These are phyloP conservation scores for Ptyas mucosa DNA, from an alignment of 2,113 vertebrate genomes.

Conservation along the genomic window DNA sequence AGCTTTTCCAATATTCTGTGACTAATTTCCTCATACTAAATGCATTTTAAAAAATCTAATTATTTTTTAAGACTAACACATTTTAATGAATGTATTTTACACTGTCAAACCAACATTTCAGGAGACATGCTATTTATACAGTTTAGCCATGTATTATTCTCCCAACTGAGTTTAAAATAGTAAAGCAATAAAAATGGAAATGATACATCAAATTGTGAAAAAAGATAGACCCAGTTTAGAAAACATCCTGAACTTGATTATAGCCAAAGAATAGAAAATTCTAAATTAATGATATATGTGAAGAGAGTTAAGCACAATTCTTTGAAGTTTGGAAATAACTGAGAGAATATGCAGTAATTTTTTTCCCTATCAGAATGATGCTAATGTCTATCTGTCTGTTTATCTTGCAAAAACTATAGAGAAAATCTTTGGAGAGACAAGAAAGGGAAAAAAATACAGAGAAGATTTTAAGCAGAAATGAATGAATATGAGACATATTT, in stretches of 20 bases:
- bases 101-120: background rate
- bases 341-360: background rate
- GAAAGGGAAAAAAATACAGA: background rate
- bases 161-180: background rate
- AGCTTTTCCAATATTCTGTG: background rate
- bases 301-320: background rate
- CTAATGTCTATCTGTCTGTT: background rate
- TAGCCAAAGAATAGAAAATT: conserved; percentile 2
- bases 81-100: background rate
- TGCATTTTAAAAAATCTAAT: conserved; percentile 6
- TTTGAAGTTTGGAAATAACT: background rate
- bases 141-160: background rate
- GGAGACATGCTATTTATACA: background rate
- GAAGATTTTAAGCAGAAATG: background rate
- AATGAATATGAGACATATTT: background rate
- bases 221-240: background rate
- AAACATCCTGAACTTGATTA: background rate
- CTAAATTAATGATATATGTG: background rate
- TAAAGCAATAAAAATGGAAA: background rate
- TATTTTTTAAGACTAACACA: background rate
- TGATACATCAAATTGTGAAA: background rate
- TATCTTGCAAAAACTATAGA: background rate
- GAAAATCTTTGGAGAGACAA: background rate
- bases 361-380: background rate
- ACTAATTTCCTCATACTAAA: background rate